Evolutionary conservation across 2,113 vertebrate genomes (phyloP).

Genomic region (Poecilia latipinna): DNA sequence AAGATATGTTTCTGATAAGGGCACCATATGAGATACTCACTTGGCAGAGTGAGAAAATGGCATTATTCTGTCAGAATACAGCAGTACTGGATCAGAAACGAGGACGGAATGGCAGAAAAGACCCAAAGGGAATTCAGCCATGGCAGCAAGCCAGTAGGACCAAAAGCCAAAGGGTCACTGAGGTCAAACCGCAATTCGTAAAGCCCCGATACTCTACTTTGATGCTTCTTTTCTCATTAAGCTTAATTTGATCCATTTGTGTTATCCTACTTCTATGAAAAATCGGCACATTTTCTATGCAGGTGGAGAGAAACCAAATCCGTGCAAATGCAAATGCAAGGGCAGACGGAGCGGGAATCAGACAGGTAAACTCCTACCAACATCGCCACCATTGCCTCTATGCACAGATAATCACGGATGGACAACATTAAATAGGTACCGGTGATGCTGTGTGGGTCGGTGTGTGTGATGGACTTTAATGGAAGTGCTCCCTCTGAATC

Average conservation of each 20-base stretch:
- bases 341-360: no score
- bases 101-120: conserved; percentile 63
- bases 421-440: no score
- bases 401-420: no score
- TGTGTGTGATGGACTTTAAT: background rate
- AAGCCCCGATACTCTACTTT: conserved; percentile 3
- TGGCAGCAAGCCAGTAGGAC: conserved; percentile 43
- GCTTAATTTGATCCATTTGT: background rate
- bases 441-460: no score
- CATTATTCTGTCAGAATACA: conserved; percentile 55
- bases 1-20: conserved; percentile 72
- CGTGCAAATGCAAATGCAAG: background rate
- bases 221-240: conserved; percentile 16
- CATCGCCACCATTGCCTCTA: no score
- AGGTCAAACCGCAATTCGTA: conserved; percentile 17
- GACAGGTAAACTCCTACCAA: no score
- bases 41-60: conserved; percentile 47
- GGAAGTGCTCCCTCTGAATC: background rate
- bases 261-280: background rate
- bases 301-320: background rate
- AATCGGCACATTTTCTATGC: background rate
- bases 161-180: conserved; percentile 41
- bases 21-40: conserved; percentile 63
- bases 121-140: conserved; percentile 52
- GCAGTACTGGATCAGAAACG: conserved; percentile 59